Percentiles rank a stretch among this genome's conserved stretches.
phyloP scores from a whole-genome alignment of 1,140 invertebrate genomes.

The Pollicipes pollicipes region DNA sequence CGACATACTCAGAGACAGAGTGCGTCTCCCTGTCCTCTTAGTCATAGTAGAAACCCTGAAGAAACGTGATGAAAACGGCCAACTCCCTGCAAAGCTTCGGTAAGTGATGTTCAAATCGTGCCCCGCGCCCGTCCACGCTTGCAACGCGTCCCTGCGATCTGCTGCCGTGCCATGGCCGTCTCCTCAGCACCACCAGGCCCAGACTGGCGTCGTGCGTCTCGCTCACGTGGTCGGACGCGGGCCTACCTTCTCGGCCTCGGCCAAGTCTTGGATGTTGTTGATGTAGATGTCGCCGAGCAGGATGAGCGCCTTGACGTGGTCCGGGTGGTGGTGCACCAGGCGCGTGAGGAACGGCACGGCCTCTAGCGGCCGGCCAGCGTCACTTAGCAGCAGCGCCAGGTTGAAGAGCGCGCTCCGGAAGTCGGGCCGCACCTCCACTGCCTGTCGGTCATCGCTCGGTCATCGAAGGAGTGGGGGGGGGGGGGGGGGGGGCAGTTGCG shows the following conservation, averaged over 20 bases:
- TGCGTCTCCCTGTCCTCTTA: no score
- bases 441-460: no score
- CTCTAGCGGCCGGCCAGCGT: constrained; percentile 68
- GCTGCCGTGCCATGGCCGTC: background rate
- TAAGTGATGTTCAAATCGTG: background rate
- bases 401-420: constrained; percentile 89
- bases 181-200: background rate
- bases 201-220: constrained; percentile 22
- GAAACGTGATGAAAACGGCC: background rate
- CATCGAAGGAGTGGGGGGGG: no score
- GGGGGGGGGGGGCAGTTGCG: no score
- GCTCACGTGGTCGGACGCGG: no score
- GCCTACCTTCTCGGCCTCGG: constrained; percentile 64
- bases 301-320: constrained; percentile 86
- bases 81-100: background rate
- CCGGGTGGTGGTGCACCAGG: constrained; percentile 72
- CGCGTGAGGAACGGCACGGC: constrained; percentile 84
- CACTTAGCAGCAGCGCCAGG: constrained; percentile 70
- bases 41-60: no score
- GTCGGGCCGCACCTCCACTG: constrained; percentile 26
- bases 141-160: background rate
- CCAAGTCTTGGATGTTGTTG: constrained; percentile 83
- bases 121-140: no score
- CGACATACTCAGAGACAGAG: no score
- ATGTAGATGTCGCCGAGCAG: constrained; percentile 91